These are phyloP conservation scores for Theonella swinhoei DNA, from an alignment of 37 sponge, comb jelly and placozoan genomes.

Conservation along the genomic window DNA sequence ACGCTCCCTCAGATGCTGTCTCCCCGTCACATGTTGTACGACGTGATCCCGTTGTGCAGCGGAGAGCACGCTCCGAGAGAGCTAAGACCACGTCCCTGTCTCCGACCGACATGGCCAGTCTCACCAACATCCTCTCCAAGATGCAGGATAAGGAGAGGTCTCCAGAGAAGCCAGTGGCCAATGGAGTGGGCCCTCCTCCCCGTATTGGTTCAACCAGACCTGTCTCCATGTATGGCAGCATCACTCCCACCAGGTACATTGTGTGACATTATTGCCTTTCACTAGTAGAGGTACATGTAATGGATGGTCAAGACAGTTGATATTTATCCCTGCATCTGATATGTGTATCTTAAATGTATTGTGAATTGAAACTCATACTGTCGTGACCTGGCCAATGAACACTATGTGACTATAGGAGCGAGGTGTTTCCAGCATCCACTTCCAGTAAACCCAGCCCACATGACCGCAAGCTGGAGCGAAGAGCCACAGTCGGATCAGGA, in stretches of 20 bases:
- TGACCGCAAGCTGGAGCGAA: constrained; percentile 3
- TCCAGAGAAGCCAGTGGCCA: background rate
- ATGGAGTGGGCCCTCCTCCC: background rate
- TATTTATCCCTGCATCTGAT: too few species aligned
- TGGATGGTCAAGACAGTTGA: too few species aligned
- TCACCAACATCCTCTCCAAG: constrained; percentile 36
- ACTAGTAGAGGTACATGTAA: too few species aligned
- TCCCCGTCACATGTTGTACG: background rate
- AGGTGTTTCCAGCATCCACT: too few species aligned
- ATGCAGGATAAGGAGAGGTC: constrained; percentile 24
- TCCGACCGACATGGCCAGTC: constrained; percentile 3
- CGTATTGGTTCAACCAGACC: background rate
- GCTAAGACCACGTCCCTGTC: constrained; percentile 31
- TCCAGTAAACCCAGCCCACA: constrained; percentile 8
- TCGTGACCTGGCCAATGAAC: too few species aligned
- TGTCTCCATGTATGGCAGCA: background rate
- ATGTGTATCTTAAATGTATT: too few species aligned
- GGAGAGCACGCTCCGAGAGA: constrained; percentile 25
- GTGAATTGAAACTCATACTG: too few species aligned
- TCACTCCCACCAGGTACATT: background rate
- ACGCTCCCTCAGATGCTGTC: background rate
- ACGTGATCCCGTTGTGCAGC: constrained; percentile 3
- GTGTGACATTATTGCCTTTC: background rate
- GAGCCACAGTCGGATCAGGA: constrained; percentile 26
- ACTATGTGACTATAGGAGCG: too few species aligned